Evolutionary conservation across 2,797 vertebrate species (phyloP), one percentile per base, ranked within the genome.

Genomic region (Scarus forsteni): DNA sequence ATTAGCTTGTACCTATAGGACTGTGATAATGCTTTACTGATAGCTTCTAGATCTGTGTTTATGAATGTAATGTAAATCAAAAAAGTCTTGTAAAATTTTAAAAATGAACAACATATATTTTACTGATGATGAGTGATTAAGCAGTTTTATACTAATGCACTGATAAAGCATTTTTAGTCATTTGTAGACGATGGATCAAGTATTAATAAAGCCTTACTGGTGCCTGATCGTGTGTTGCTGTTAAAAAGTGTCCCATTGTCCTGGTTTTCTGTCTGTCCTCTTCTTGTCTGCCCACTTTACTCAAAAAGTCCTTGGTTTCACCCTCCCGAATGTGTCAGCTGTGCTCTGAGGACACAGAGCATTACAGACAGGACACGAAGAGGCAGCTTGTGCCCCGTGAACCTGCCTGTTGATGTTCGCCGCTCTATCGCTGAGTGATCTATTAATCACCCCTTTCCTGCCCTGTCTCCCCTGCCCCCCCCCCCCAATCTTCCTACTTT

Each of bases 381-480:
- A 85, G 86, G 88, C 88, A 88, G 85, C 87, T 86, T 85, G 87
- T 85, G 89, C 84, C 89, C 85, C 64, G 73, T 86, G 79, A 86
- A 88, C 85, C 79, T 77, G 81, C 81, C 81, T 73, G 81, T 88
- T 87, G 82, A 89, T 80, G 83, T 79, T 85, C 79, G 65, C 65
- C 12, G 19, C 59, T 68, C 54, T 77, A 73, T 89, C 81, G 27
- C 81, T 38, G 77, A 68, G 61, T 61, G 74, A 81, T 90, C 89
- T 85, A 90, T 87, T 90, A 89, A 90, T 88, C 91, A 74, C 70
- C 70, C 73, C 70, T 73, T 27, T 51, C 73, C 81, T 77, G 68
- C 80, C 79, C 76, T 70, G 60, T 59, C 75, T 69, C 63, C 73
- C 74, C 80, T 77, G 8, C 16, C 8, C 38, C 5, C 8, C 27